A percentile compares a stretch with the other conserved stretches of the same genome.
Conservation (phyloP, 2,797 vertebrate species). For the Thripadectes ignobilis region DNA sequence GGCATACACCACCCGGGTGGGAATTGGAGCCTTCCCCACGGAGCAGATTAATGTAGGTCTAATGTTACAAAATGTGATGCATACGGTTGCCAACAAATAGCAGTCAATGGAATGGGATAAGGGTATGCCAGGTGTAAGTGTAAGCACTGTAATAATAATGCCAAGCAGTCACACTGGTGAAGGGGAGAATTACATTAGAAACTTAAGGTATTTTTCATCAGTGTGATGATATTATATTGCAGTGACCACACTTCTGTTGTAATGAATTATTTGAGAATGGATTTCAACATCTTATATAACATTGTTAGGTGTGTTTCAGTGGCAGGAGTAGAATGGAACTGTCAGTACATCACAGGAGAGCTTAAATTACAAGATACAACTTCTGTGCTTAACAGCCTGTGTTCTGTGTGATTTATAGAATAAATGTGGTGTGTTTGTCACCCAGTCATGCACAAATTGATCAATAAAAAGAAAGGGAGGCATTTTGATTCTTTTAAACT, state of each 20-base stretch:
- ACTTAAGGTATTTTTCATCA: neutral
- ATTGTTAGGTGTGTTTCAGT: neutral
- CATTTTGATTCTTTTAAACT: neutral
- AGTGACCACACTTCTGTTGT: neutral
- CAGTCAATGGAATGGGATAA: no score
- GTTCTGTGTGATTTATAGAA: neutral
- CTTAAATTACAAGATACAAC: neutral
- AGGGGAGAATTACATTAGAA: neutral
- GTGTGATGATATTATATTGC: neutral
- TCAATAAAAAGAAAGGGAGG: neutral
- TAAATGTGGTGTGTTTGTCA: neutral
- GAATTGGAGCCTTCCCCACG: conserved; percentile 96
- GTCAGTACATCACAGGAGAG: neutral
- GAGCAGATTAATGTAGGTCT: conserved; percentile 95
- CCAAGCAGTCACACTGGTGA: neutral
- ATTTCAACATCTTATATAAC: neutral
- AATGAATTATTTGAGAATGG: neutral
- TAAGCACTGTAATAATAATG: neutral
- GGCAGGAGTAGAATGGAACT: neutral
- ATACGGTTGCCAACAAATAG: neutral
- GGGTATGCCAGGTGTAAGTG: neutral
- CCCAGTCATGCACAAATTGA: neutral
- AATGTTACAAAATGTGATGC: fast-evolving
- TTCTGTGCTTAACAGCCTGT: neutral
- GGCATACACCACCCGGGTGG: conserved; percentile 95